These are phyloP conservation scores for Morelia viridis DNA, from an alignment of 2,797 vertebrate species.

Conservation along the genomic window DNA sequence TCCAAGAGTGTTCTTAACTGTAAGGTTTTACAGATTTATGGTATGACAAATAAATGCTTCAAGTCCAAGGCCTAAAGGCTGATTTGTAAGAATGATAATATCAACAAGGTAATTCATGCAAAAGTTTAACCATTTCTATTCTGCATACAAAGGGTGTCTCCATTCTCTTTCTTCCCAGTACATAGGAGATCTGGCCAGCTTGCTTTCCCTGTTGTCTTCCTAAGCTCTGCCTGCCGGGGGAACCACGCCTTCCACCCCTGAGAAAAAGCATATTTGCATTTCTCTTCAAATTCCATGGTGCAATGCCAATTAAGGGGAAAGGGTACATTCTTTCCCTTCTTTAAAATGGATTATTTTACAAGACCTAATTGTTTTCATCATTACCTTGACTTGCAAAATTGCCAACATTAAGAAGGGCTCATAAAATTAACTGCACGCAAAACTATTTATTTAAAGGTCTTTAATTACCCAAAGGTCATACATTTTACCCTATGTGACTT, in stretches of 20 bases:
- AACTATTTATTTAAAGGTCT: slow-evolving; percentile 28
- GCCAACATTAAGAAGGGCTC: slow-evolving; percentile 31
- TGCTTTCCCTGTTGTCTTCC: background rate
- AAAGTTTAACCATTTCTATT: background rate
- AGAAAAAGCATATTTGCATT: background rate
- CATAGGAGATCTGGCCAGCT: background rate
- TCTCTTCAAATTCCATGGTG: background rate
- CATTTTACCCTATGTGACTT: background rate
- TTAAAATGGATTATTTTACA: slow-evolving; percentile 21
- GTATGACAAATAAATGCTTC: slow-evolving; percentile 22
- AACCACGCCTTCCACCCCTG: background rate
- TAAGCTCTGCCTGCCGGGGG: accelerated
- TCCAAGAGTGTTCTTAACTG: background rate
- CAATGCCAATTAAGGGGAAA: slow-evolving; percentile 4
- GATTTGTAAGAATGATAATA: background rate
- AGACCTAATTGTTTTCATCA: slow-evolving; percentile 16
- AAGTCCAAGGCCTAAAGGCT: slow-evolving; percentile 18
- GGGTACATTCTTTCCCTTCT: slow-evolving; percentile 18
- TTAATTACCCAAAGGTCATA: slow-evolving; percentile 17
- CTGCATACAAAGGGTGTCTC: background rate
- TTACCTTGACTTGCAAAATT: slow-evolving; percentile 29
- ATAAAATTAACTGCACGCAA: slow-evolving; percentile 49
- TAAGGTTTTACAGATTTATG: slow-evolving; percentile 1
- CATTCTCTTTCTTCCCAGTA: background rate
- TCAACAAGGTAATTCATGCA: slow-evolving; percentile 8